Evolutionary conservation across 1,140 invertebrate genomes (phyloP).

Genomic region (Lineus longissimus): DNA sequence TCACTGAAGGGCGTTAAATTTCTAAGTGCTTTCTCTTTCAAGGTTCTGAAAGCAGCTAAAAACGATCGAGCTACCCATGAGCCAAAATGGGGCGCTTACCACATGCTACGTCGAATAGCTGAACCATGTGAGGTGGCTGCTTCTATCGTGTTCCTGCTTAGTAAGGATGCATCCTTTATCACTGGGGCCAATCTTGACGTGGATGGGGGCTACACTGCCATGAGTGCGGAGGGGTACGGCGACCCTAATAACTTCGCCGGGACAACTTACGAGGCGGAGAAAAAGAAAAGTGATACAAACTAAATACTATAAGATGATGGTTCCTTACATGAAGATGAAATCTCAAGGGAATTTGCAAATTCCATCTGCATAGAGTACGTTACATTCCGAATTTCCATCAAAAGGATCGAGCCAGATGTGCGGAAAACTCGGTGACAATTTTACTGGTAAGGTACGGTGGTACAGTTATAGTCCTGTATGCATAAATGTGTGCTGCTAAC

Average conservation of each 20-base stretch:
- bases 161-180: slow-evolving; percentile 15
- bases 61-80: slow-evolving; percentile 1
- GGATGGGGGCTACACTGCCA: slow-evolving; percentile 15
- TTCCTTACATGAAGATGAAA: too few relatives aligned
- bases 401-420: too few relatives aligned
- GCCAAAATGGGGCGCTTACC: not conserved
- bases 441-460: too few relatives aligned
- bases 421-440: too few relatives aligned
- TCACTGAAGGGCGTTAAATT: too few relatives aligned
- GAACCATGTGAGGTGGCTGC: slow-evolving; percentile 16
- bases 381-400: too few relatives aligned
- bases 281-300: too few relatives aligned
- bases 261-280: not conserved
- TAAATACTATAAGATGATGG: too few relatives aligned
- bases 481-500: too few relatives aligned
- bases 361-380: too few relatives aligned
- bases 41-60: slow-evolving; percentile 9
- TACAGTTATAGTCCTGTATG: too few relatives aligned
- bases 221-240: slow-evolving; percentile 14
- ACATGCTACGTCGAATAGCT: slow-evolving; percentile 9
- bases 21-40: not conserved
- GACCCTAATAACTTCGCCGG: not conserved
- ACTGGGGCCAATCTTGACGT: slow-evolving; percentile 13
- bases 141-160: slow-evolving; percentile 7
- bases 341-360: too few relatives aligned